Percentiles rank a stretch among this genome's conserved stretches.
phyloP scores from a whole-genome alignment of 2,113 vertebrate species.

The Anser cygnoides region DNA sequence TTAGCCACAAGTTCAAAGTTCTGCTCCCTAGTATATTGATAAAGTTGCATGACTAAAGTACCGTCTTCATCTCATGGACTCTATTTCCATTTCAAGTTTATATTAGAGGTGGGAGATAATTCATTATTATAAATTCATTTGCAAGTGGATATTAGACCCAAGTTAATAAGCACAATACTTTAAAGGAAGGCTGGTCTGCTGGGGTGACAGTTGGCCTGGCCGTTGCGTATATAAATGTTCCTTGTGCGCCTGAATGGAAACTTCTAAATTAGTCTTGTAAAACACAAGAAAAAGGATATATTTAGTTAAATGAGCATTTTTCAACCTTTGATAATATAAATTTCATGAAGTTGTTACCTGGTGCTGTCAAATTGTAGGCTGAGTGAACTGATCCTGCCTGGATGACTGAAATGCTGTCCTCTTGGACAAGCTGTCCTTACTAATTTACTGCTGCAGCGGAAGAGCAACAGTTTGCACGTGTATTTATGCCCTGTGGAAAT shows the following conservation, averaged over 20 bases:
- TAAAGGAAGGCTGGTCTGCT: background rate
- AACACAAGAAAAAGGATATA: background rate
- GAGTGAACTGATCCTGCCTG: background rate
- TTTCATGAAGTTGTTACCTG: background rate
- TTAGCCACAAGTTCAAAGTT: constrained; percentile 46
- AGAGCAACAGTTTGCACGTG: background rate
- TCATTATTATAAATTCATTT: background rate
- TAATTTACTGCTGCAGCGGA: background rate
- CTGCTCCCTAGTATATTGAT: background rate
- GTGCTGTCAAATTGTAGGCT: background rate
- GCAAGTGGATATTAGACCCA: background rate
- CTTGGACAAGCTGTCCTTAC: background rate
- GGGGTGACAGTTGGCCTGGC: background rate
- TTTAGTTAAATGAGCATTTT: background rate
- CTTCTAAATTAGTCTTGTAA: background rate
- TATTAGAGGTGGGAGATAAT: background rate
- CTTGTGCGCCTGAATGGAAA: background rate
- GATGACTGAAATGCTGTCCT: background rate
- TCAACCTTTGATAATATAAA: background rate
- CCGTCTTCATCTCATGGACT: background rate
- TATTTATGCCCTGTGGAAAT: background rate
- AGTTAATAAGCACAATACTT: background rate
- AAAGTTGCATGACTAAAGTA: background rate
- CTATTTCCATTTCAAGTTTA: constrained; percentile 1
- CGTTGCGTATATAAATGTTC: background rate